Percentiles rank a stretch among this genome's conserved stretches.
Evolutionary conservation across 2,797 vertebrate species (phyloP).

Genomic region (Sebastes variabilis): DNA sequence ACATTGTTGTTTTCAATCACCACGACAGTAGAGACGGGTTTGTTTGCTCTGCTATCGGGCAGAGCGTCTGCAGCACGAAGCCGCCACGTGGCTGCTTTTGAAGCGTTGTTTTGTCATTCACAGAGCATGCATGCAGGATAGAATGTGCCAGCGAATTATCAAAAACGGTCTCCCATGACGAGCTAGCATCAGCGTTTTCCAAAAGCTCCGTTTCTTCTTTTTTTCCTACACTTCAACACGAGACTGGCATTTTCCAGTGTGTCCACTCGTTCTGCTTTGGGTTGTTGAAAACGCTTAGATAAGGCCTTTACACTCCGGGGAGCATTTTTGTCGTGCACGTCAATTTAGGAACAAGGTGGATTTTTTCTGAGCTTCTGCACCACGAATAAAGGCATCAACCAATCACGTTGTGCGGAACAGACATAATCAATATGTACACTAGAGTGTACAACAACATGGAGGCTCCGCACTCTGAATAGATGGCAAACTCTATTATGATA

Average conservation of each 20-base stretch:
- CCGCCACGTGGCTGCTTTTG: neutral
- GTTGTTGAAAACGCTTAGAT: neutral
- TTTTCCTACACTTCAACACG: neutral
- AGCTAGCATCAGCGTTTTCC: neutral
- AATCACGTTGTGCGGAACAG: too few species aligned
- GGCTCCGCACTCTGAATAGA: too few species aligned
- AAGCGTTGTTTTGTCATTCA: slow-evolving; percentile 34
- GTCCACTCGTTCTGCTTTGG: neutral
- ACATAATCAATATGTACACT: too few species aligned
- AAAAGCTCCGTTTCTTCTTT: neutral
- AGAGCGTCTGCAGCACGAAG: neutral
- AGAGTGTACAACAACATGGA: too few species aligned
- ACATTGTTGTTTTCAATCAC: neutral
- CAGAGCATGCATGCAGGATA: slow-evolving; percentile 45
- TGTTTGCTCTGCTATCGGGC: neutral
- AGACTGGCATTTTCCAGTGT: too few species aligned
- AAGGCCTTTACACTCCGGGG: neutral
- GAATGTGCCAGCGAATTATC: neutral
- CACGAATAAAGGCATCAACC: neutral
- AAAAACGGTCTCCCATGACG: slow-evolving; percentile 1
- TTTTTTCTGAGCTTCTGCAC: too few species aligned
- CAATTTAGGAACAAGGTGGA: too few species aligned
- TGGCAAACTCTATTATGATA: too few species aligned
- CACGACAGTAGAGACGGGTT: neutral
- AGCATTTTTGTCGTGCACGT: neutral